Evolutionary conservation across 2,113 vertebrate species (phyloP).

Genomic region (Callospermophilus lateralis): DNA sequence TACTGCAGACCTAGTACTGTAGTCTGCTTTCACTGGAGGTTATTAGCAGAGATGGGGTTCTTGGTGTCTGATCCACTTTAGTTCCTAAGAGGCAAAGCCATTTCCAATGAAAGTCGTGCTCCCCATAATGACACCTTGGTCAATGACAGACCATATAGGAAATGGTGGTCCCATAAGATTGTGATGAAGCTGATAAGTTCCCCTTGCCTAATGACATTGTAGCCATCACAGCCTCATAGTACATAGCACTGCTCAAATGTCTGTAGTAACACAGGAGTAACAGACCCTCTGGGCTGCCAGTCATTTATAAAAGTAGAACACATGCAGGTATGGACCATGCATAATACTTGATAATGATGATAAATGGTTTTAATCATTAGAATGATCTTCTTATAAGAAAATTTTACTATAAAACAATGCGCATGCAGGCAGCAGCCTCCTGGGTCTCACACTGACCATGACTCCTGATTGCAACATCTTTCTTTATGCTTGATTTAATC

Average conservation of each 20-base stretch:
- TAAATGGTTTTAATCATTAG: not conserved
- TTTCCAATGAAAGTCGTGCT: not conserved
- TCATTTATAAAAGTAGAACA: not conserved
- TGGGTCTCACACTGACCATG: not conserved
- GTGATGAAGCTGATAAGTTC: not conserved
- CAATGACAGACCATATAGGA: not conserved
- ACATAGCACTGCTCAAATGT: not conserved
- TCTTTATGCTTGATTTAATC: not conserved
- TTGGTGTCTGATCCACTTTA: not conserved
- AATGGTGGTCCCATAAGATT: not conserved
- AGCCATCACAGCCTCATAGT: not conserved
- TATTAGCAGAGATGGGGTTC: not conserved
- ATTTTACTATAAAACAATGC: not conserved
- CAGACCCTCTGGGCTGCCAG: no score
- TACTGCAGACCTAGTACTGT: not conserved
- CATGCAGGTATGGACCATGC: not conserved
- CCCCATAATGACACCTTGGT: not conserved
- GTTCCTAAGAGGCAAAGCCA: not conserved
- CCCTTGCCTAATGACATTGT: not conserved
- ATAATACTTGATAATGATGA: not conserved
- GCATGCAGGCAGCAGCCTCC: not conserved
- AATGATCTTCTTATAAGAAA: not conserved
- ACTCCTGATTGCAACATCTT: not conserved
- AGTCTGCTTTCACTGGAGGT: not conserved
- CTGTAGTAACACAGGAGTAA: not conserved